A percentile compares a stretch with the other conserved stretches of the same genome.
These are phyloP conservation scores for Drusus annulatus DNA, from an alignment of 1,140 invertebrate genomes.

Conservation along the genomic window DNA sequence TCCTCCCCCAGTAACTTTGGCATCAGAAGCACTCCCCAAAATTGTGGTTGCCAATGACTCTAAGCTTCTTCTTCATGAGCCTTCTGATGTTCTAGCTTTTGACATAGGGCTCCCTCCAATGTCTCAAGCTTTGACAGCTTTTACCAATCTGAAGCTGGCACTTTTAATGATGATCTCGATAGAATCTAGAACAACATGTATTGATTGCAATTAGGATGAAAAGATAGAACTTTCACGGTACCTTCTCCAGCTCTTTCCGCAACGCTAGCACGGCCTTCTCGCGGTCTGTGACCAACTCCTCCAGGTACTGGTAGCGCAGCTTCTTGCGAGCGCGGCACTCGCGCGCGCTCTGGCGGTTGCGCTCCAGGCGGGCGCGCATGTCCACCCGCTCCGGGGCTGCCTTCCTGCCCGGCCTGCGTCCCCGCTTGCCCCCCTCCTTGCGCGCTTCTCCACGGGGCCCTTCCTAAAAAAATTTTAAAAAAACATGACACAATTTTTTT, in stretches of 20 bases:
- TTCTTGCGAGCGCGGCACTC: slow-evolving; percentile 98
- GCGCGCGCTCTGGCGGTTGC: slow-evolving; percentile 95
- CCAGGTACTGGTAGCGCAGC: slow-evolving; percentile 96
- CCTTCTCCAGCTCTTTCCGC: slow-evolving; percentile 91
- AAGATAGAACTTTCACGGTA: slow-evolving; percentile 47
- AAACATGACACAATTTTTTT: too few relatives aligned
- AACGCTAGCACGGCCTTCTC: slow-evolving; percentile 95
- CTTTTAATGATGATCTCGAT: too few relatives aligned
- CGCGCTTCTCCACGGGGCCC: slow-evolving; percentile 70
- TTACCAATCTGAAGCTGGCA: too few relatives aligned
- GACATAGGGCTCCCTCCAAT: too few relatives aligned
- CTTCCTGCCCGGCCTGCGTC: slow-evolving; percentile 90
- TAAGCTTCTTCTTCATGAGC: too few relatives aligned
- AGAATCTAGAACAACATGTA: neutral
- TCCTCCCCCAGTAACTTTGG: too few relatives aligned
- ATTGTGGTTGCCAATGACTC: too few relatives aligned
- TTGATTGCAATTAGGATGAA: too few relatives aligned
- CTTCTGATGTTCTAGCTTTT: too few relatives aligned
- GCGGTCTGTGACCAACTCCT: slow-evolving; percentile 93
- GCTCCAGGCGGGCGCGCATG: slow-evolving; percentile 95
- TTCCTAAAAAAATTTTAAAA: slow-evolving; percentile 55
- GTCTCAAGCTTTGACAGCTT: too few relatives aligned
- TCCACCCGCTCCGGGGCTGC: slow-evolving; percentile 89
- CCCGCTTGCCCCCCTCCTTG: slow-evolving; percentile 87
- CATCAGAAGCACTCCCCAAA: too few relatives aligned